Conservation (phyloP, 2,888 invertebrate species). For the Meiosimyza platycephala region DNA sequence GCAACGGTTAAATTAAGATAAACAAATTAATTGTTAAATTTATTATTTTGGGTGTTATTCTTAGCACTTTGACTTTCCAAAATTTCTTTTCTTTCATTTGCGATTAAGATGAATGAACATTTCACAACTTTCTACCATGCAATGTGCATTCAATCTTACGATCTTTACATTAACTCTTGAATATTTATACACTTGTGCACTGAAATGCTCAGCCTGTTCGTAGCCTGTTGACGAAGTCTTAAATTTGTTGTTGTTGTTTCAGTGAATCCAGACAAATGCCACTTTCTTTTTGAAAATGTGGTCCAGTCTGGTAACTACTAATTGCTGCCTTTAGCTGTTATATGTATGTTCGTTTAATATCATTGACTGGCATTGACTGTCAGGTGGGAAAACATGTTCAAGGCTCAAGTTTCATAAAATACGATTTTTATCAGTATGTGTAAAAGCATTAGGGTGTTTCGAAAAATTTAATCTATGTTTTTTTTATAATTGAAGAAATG, state of each 20-base stretch:
- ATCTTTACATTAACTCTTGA: too few species aligned
- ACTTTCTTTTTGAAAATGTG: conserved; percentile 62
- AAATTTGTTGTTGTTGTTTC: not conserved
- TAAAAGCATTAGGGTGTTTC: too few species aligned
- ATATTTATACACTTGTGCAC: too few species aligned
- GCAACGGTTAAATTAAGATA: not conserved
- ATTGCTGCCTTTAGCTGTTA: not conserved
- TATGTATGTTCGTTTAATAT: not conserved
- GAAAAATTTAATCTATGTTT: too few species aligned
- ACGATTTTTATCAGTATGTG: too few species aligned
- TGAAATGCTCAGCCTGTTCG: too few species aligned
- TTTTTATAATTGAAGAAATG: too few species aligned
- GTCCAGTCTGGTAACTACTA: conserved; percentile 47
- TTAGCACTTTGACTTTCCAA: not conserved
- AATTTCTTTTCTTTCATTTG: not conserved
- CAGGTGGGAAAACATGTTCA: too few species aligned
- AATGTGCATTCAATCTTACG: too few species aligned
- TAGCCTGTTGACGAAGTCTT: too few species aligned
- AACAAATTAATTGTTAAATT: not conserved
- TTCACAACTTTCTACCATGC: too few species aligned
- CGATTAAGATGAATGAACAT: not conserved
- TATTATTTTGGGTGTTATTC: not conserved
- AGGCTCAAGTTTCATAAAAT: too few species aligned
- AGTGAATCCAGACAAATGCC: conserved; percentile 28
- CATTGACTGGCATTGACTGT: not conserved